Evolutionary conservation across 2,888 invertebrate genomes (phyloP).

Genomic region (Eristalinus aeneus): DNA sequence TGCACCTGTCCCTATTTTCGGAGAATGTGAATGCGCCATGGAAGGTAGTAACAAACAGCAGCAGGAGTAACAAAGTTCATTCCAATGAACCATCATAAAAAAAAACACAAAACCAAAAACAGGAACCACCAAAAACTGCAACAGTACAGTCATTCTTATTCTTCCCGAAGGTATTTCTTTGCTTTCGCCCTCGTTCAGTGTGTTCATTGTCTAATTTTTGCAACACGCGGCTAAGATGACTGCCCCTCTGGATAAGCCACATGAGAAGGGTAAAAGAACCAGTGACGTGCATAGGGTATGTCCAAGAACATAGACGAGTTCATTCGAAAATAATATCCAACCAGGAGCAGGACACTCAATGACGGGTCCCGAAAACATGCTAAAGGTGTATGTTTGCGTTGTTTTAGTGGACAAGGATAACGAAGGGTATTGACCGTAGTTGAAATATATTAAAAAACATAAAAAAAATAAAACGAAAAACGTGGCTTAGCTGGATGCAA

Average conservation of each 20-base stretch:
- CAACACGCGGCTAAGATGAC: slow-evolving; percentile 25
- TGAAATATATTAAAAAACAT: slow-evolving; percentile 40
- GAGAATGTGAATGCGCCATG: slow-evolving; percentile 27
- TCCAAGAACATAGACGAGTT: not conserved
- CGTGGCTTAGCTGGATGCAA: slow-evolving; percentile 46
- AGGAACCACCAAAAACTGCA: slow-evolving; percentile 42
- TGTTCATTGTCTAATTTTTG: slow-evolving; percentile 13
- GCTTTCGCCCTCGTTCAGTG: slow-evolving; percentile 9
- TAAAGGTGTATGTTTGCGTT: slow-evolving; percentile 53
- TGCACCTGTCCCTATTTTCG: slow-evolving; percentile 63
- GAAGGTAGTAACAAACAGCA: slow-evolving; percentile 15
- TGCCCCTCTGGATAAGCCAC: slow-evolving; percentile 22
- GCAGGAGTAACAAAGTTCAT: slow-evolving; percentile 45
- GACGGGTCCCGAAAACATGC: slow-evolving; percentile 40
- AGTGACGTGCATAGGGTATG: not conserved
- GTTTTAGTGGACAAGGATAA: slow-evolving; percentile 47
- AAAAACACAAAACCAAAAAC: not conserved
- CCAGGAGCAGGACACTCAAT: slow-evolving; percentile 13
- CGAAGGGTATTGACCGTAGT: slow-evolving; percentile 68
- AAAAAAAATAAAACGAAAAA: not conserved
- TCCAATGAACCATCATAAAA: slow-evolving; percentile 10
- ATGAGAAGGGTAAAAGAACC: not conserved
- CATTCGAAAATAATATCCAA: slow-evolving; percentile 55
- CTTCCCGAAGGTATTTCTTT: slow-evolving; percentile 10
- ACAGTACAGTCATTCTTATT: slow-evolving; percentile 41